Base-by-base conservation (phyloP, 2,888 invertebrate genomes). In the Stomorhina lunata region DNA sequence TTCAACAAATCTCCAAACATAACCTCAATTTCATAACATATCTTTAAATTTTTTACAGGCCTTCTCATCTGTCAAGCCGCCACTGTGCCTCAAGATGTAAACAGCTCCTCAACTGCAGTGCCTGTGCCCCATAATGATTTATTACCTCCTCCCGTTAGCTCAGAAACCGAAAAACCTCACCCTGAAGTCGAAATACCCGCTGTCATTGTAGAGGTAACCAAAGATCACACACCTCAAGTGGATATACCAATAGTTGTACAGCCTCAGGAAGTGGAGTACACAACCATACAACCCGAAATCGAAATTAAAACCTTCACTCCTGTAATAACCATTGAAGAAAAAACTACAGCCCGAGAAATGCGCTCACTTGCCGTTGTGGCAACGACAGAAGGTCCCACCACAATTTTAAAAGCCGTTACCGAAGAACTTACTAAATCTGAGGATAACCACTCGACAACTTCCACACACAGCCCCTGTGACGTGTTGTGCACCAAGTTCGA, bases 401-500 rank as follows among this genome's bases (percentile, higher is more conserved):
- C 15, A 0, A n/a, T n/a, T n/a, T n/a, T n/a, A n/a, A 10, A 32
- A 2, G 25, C n/a, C 12, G 40, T 20, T 37, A 65, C 55, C 6
- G 12, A 45, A 22, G 63, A 34, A 9, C 25, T n/a, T 43, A 17
- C 2, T 6, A 53, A 27, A 27, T 27, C 55, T 10, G 9, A 17
- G 7, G 55, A 55, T n/a, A n/a, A 22, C 48, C 0, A 0, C 22
- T 9, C 4, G n/a, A n/a, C 17, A 10, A 25, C 1, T 2, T 29
- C 75, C 37, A 40, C 34, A n/a, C 77, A 61, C 5, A 48, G 79
- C 73, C 78, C 82, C n/a, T 89, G 89, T 63, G 88, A 89, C 66
- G 37, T 85, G 69, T 27, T 86, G 34, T 89, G 89, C 81, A 89
- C 89, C 4, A 89, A 89, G 81, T 85, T 86, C 12, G 88, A 89